These are phyloP conservation scores for Sarcophaga rosellei DNA, from an alignment of 2,888 invertebrate genomes.

Conservation along the genomic window DNA sequence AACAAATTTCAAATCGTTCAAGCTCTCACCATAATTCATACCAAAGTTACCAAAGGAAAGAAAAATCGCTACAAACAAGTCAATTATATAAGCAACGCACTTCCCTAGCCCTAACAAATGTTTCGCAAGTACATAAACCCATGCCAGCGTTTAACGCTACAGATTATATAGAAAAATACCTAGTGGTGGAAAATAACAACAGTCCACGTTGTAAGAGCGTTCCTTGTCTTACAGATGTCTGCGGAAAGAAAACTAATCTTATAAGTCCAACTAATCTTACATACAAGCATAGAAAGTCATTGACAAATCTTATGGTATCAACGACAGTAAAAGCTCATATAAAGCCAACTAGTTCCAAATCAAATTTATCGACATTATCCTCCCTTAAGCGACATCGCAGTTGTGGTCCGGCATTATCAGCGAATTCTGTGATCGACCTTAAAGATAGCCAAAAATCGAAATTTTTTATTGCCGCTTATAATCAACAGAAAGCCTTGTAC, in stretches of 20 bases:
- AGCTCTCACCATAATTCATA: conserved; percentile 58
- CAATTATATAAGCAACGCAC: conserved; percentile 73
- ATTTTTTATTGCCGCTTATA: conserved; percentile 44
- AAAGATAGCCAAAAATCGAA: conserved; percentile 70
- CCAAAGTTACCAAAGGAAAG: conserved; percentile 73
- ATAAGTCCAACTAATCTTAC: background rate
- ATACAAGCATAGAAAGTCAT: conserved; percentile 70
- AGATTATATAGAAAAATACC: conserved; percentile 77
- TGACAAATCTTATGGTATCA: conserved; percentile 72
- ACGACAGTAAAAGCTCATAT: conserved; percentile 27
- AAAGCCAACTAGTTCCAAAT: conserved; percentile 14
- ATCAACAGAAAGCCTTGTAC: conserved; percentile 46
- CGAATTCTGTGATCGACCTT: conserved; percentile 55
- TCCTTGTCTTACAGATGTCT: conserved; percentile 15
- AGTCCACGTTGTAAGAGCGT: conserved; percentile 72
- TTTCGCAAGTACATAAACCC: conserved; percentile 76
- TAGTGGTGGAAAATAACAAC: conserved; percentile 71
- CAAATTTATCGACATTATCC: conserved; percentile 1
- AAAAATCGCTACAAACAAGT: conserved; percentile 73
- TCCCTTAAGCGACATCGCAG: conserved; percentile 75
- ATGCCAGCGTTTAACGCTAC: conserved; percentile 80
- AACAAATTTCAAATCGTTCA: conserved; percentile 76
- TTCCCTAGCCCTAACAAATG: conserved; percentile 72
- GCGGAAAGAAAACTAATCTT: conserved; percentile 10
- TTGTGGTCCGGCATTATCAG: conserved; percentile 74